Evolutionary conservation across 2,888 invertebrate species (phyloP).

Genomic region (Epicampocera succincta): DNA sequence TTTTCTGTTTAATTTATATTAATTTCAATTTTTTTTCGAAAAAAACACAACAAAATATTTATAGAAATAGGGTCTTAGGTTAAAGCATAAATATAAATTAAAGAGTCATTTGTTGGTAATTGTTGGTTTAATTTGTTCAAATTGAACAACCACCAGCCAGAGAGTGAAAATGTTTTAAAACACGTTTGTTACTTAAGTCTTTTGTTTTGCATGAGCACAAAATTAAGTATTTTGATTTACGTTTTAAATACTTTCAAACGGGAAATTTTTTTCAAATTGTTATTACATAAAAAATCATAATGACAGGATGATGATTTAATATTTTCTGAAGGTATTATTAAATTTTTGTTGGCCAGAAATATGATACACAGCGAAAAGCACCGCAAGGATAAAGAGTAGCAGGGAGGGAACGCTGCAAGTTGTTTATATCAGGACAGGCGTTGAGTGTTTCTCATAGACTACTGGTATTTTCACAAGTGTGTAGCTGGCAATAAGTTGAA

Average conservation of each 20-base stretch:
- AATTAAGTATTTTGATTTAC: conserved; percentile 7
- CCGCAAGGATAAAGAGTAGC: not conserved
- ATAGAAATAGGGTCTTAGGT: too few species aligned
- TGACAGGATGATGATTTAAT: conserved; percentile 63
- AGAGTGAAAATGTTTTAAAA: not conserved
- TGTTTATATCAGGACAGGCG: not conserved
- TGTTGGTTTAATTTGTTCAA: too few species aligned
- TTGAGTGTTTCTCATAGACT: conserved; percentile 11
- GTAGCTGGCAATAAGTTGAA: not conserved
- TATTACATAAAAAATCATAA: conserved; percentile 49
- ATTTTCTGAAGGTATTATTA: conserved; percentile 48
- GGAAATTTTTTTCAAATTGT: conserved; percentile 45
- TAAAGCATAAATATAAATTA: too few species aligned
- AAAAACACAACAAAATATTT: too few species aligned
- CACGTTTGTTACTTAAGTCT: conserved; percentile 50
- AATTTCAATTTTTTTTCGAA: too few species aligned
- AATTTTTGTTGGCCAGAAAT: conserved; percentile 18
- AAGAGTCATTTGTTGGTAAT: too few species aligned
- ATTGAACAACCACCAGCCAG: too few species aligned
- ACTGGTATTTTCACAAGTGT: not conserved
- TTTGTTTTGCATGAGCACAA: conserved; percentile 27
- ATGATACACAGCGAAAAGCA: conserved; percentile 12
- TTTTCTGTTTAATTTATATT: too few species aligned
- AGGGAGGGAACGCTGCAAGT: not conserved
- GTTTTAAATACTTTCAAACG: conserved; percentile 48